phyloP scores from a whole-genome alignment of 2,113 vertebrate species.

The Nothoprocta perdicaria region DNA sequence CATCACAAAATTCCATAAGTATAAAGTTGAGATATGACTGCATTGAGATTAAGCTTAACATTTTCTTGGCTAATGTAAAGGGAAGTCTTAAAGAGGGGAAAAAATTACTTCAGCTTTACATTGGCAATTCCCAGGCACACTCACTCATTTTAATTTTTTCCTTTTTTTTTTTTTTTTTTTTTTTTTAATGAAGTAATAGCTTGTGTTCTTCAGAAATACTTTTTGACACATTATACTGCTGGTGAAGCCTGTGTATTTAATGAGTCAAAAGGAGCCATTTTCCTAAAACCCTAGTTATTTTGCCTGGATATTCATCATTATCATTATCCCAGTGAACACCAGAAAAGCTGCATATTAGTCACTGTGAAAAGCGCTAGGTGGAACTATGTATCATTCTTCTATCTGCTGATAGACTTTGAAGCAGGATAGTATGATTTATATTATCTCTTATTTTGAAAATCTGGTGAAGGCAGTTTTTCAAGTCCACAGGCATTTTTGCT shows the following conservation, averaged over 20 bases:
- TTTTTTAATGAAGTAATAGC: constrained; percentile 46
- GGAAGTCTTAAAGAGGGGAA: constrained; percentile 6
- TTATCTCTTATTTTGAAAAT: not conserved
- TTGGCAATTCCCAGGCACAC: constrained; percentile 6
- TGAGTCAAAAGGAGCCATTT: constrained; percentile 57
- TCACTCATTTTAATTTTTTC: constrained; percentile 16
- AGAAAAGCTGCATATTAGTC: constrained; percentile 72
- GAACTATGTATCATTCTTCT: constrained; percentile 60
- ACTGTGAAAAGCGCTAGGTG: constrained; percentile 64
- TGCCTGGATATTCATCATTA: constrained; percentile 73
- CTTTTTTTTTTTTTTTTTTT: not conserved
- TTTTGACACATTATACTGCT: constrained; percentile 42
- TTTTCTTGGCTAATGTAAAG: constrained; percentile 18
- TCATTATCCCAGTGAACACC: constrained; percentile 65
- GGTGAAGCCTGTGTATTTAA: constrained; percentile 43
- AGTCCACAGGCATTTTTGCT: not conserved
- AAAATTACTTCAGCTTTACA: constrained; percentile 39
- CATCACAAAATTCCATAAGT: constrained; percentile 3
- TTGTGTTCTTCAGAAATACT: constrained; percentile 41
- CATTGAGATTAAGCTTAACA: not conserved
- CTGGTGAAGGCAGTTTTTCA: constrained; percentile 12
- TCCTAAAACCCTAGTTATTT: constrained; percentile 41
- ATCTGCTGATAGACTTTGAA: constrained; percentile 67
- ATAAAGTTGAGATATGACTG: constrained; percentile 32
- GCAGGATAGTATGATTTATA: constrained; percentile 6